These are phyloP conservation scores for Phainopepla nitens DNA, from an alignment of 2,113 vertebrate species.

Conservation along the genomic window DNA sequence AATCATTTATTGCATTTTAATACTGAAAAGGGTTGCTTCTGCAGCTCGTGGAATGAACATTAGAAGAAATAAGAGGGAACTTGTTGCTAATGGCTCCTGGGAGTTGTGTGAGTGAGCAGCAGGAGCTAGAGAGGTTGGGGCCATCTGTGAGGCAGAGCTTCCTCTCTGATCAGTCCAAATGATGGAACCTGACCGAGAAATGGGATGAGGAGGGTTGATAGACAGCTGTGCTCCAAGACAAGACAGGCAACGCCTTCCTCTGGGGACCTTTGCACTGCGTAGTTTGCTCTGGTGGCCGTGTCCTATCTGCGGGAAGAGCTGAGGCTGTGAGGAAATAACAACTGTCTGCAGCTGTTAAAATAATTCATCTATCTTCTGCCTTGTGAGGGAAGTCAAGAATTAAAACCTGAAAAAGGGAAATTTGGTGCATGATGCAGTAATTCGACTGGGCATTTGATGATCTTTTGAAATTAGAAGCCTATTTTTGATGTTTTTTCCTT, in stretches of 20 bases:
- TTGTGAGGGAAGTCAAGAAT: background rate
- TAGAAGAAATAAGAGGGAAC: background rate
- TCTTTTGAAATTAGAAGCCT: background rate
- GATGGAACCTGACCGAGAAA: background rate
- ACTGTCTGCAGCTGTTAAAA: background rate
- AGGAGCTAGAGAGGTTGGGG: background rate
- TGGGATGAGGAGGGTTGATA: background rate
- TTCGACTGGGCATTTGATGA: background rate
- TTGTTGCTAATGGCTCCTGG: background rate
- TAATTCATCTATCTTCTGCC: background rate
- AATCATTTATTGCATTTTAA: constrained; percentile 31
- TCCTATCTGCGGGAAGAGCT: background rate
- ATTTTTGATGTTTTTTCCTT: constrained; percentile 8
- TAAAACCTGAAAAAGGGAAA: background rate
- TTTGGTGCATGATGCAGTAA: background rate
- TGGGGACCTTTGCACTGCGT: background rate
- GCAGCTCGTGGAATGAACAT: background rate
- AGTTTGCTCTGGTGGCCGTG: background rate
- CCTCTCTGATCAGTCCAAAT: background rate
- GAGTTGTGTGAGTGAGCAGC: background rate
- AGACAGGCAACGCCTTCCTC: background rate
- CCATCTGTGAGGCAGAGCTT: background rate
- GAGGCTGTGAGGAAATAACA: background rate
- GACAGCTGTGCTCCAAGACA: fast-evolving
- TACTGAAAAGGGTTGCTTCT: background rate